Evolutionary conservation across 1,140 invertebrate species (phyloP), one percentile per base, ranked within the genome.

Genomic region (Druon quercuslanigerum): DNA sequence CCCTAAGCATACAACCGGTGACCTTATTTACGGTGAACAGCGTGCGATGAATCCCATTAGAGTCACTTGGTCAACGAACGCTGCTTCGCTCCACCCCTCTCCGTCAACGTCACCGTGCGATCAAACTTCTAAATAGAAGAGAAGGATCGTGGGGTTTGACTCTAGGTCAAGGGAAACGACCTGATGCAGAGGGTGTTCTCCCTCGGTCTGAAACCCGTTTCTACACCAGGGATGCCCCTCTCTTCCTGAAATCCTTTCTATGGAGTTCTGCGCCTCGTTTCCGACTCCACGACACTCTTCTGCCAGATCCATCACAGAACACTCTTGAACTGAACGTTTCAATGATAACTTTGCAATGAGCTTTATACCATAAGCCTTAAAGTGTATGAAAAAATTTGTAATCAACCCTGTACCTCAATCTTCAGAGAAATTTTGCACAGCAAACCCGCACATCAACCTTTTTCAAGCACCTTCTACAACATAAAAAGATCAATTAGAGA

Each of bases 81-180:
- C 52, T 71, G 72, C 20, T 46, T 52, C 20, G 71, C 40, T 46
- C n/a, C 6, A 52, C 17, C 79, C 72, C 73, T 79, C 76, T 80
- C 79, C 75, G 51, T 75, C 50, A 75, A 75, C 74, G 57, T 78
- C 77, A 57, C 70, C 51, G 66, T 71, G 51, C 51, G 33, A 72
- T 76, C 75, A 72, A 51, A 76, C 74, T 79, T 75, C 78, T 80
- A 80, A 81, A 83, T 79, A 78, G 78, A 81, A 56, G 79, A 75
- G 78, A 78, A 73, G 80, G 80, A 74, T 75, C 70, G 74, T 77
- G 76, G 78, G 79, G 76, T 70, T 51, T 70, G 80, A 87, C 81
- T 88, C 76, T 88, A 85, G 90, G 88, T 91, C 90, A 90, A 88
- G 86, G 84, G 81, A 87, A 88, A 89, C 83, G 85, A 88, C 84